phyloP scores from a whole-genome alignment of 2,797 vertebrate genomes.

The Cirrhinus molitorella region DNA sequence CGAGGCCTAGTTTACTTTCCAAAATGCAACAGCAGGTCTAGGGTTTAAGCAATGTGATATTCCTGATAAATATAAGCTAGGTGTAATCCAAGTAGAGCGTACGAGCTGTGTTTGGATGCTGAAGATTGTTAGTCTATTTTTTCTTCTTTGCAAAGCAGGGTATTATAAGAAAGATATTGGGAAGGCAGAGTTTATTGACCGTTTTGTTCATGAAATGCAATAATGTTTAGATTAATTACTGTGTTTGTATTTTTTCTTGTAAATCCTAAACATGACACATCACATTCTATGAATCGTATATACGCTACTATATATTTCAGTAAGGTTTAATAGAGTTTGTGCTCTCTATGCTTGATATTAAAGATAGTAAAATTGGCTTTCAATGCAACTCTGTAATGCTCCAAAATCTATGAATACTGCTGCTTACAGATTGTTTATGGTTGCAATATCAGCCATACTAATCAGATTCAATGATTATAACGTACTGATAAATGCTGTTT shows the following conservation, averaged over 20 bases:
- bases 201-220: slow-evolving; percentile 73
- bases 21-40: slow-evolving; percentile 40
- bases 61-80: slow-evolving; percentile 45
- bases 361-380: slow-evolving; percentile 20
- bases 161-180: slow-evolving; percentile 62
- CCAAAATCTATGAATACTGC: slow-evolving; percentile 13
- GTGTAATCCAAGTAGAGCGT: slow-evolving; percentile 52
- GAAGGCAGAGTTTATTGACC: slow-evolving; percentile 74
- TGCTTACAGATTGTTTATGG: slow-evolving; percentile 17
- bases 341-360: slow-evolving; percentile 17
- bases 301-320: slow-evolving; percentile 45
- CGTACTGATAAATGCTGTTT: slow-evolving; percentile 33
- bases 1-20: slow-evolving; percentile 34
- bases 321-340: slow-evolving; percentile 28
- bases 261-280: slow-evolving; percentile 59
- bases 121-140: slow-evolving; percentile 45
- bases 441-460: slow-evolving; percentile 5
- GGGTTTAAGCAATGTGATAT: slow-evolving; percentile 62
- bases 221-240: slow-evolving; percentile 72
- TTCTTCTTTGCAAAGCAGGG: slow-evolving; percentile 65
- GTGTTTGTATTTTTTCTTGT: slow-evolving; percentile 59
- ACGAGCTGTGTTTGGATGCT: slow-evolving; percentile 53
- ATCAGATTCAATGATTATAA: slow-evolving; percentile 30
- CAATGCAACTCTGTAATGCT: neutral
- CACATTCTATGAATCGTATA: slow-evolving; percentile 47